Conservation (phyloP, 2,888 invertebrate genomes). For the Escarpia spicata region DNA sequence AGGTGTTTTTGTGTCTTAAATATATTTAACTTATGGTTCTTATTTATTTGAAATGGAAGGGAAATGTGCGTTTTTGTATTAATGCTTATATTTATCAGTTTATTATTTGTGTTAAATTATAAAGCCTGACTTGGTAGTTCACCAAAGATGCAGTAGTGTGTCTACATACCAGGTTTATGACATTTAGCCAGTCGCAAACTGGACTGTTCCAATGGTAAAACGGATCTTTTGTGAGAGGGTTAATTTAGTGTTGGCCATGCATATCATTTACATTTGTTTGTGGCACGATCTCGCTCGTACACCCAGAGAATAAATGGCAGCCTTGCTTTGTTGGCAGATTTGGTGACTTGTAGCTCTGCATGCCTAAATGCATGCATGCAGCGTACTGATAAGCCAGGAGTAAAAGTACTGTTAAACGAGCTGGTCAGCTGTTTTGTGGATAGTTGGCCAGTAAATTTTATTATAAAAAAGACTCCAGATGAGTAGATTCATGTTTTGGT, state of each 20-base stretch:
- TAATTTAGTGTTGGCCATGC: conserved; percentile 13
- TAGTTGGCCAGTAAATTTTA: background rate
- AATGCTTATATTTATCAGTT: conserved; percentile 16
- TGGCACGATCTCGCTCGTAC: conserved; percentile 16
- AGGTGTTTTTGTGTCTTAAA: conserved; percentile 16
- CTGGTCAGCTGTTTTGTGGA: background rate
- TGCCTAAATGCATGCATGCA: background rate
- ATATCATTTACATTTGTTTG: conserved; percentile 16
- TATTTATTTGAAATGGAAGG: conserved; percentile 16
- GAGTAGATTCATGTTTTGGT: background rate
- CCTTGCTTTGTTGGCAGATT: background rate
- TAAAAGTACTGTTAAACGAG: background rate
- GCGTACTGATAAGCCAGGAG: background rate
- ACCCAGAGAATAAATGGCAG: background rate
- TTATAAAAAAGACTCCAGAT: background rate
- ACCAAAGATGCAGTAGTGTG: conserved; percentile 6
- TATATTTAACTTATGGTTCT: conserved; percentile 13
- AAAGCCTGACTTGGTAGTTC: conserved; percentile 6
- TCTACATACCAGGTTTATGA: conserved; percentile 3
- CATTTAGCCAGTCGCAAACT: conserved; percentile 16
- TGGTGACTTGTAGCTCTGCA: background rate
- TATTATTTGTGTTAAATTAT: conserved; percentile 16
- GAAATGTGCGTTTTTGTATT: background rate
- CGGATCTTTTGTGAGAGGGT: background rate
- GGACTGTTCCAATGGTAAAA: background rate